Base-by-base conservation (phyloP, 2,797 vertebrate species). In the Paratrypauchen microcephalus region DNA sequence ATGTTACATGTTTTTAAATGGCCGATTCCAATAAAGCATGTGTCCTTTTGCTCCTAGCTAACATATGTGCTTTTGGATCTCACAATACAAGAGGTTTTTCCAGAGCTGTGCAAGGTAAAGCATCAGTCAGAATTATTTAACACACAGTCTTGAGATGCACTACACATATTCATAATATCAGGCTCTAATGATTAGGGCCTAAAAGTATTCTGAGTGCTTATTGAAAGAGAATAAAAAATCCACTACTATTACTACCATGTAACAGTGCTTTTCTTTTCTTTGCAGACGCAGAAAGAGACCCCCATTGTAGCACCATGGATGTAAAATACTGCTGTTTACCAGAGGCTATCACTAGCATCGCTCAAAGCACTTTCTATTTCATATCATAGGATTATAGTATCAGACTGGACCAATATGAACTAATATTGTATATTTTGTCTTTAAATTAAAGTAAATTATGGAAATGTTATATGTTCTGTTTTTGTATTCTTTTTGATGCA, bases 51-150 rank as follows among this genome's bases (percentile, higher is more conserved):
- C 3, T 60, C 74, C 75, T 85, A 99, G 97, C 88, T 99, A 78
- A 98, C 97, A 2, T 99, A 99, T 0, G 94, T 98, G 76, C 93
- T 99, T 28, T 85, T 99, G 85, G 97, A 99, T 85, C 96, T 97
- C 23, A 93, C 95, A 59, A 91, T 99, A 85, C 96, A 95, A 76
- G 97, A 98, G 76, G 92, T 99, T 60, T 99, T 99, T 73, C 97
- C 97, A 71, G 97, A 99, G 73, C 91, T 99, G 13, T 95, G 90
- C 91, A 96, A 95, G 95, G 97, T 98, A 95, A 6, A n/a, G 13
- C 59, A 45, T 23, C 36, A 19, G 1, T 30, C 18, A 30, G 5
- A 16, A 4, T 18, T 57, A 26, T 28, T 26, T 45, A 45, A 45
- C 12, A 15, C 41, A 45, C 12, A 47, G 15, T 16, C 45, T 47